Conservation (phyloP, 2,888 invertebrate genomes). For the Acanthoscelides obtectus region DNA sequence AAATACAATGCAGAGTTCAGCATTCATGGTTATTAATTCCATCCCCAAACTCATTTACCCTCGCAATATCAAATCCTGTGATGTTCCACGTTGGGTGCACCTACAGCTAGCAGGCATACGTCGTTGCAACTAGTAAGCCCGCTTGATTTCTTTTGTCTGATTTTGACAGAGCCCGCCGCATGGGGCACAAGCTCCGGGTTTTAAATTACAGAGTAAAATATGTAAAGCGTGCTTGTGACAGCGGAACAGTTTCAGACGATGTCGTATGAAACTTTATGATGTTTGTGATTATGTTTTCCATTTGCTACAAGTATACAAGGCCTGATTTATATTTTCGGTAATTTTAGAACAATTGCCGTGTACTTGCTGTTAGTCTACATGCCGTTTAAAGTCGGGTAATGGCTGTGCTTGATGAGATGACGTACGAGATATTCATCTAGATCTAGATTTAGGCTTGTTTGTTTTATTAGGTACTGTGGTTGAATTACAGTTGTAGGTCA, state of each 20-base stretch:
- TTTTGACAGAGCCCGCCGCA: conserved; percentile 38
- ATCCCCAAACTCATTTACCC: background rate
- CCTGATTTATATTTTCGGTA: conserved; percentile 31
- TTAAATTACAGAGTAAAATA: conserved; percentile 39
- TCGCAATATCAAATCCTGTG: background rate
- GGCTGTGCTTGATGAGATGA: background rate
- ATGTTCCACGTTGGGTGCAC: background rate
- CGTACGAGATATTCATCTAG: too few species aligned
- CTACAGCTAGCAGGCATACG: background rate
- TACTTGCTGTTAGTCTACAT: conserved; percentile 1
- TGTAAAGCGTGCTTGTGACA: conserved; percentile 39
- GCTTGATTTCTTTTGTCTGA: conserved; percentile 32
- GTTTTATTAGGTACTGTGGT: too few species aligned
- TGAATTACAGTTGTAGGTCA: too few species aligned
- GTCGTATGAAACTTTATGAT: conserved; percentile 40
- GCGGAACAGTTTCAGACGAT: conserved; percentile 37
- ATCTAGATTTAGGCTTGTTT: too few species aligned
- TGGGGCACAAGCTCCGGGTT: conserved; percentile 38
- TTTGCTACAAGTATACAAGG: conserved; percentile 31
- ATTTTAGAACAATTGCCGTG: conserved; percentile 24
- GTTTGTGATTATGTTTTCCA: conserved; percentile 37
- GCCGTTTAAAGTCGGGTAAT: background rate
- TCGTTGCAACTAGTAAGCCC: background rate
- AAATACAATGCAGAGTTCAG: background rate
- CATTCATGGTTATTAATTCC: background rate